Base-by-base conservation (phyloP, 2,797 vertebrate genomes). In the Artibeus jamaicensis region DNA sequence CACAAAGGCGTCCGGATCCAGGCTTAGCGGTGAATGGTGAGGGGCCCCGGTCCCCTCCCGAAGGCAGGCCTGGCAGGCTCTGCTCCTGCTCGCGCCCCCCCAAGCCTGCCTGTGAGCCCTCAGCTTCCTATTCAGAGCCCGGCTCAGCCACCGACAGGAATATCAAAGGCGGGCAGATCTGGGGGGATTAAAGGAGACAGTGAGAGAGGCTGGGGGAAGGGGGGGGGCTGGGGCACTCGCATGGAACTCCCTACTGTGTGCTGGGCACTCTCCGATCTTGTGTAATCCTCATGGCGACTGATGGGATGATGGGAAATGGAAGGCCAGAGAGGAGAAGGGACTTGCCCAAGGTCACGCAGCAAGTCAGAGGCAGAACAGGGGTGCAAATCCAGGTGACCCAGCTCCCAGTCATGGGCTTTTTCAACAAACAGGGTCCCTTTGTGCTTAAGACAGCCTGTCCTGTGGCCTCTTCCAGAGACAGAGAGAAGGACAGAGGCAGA, bases 11-110 rank as follows among this genome's bases (percentile, higher is more conserved):
- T 93, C 86, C 29, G 39, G 96, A 95, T 93, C 95, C 82, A 14
- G 97, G 96, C 89, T 98, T 93, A 97, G 94, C 3, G 1, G 83
- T 96, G 95, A 96, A 95, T 96, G 95, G 91, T 14, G 1, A 76
- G 95, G 71, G 84, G 34, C 83, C 85, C 0, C 37, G 3, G 55
- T 26, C 70, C 83, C 16, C 62, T 53, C 71, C 77, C 4, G 19
- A 0, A 0, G 70, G 68, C 86, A 12, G 67, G 68, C 55, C 86
- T 77, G 79, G 37, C 86, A 71, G 85, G 68, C 88, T 67, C 86
- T 14, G 77, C 86, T 19, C 29, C 83, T 15, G 57, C 57, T 37
- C 3, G 46, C 83, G 74, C 26, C 71, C 92, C 78, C 26, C 14
- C 39, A 1, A 65, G 62, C 29, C 2, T 18, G 19, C 34, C 62